Conservation (phyloP, 2,888 invertebrate species). For the Hyppa rectilinea region DNA sequence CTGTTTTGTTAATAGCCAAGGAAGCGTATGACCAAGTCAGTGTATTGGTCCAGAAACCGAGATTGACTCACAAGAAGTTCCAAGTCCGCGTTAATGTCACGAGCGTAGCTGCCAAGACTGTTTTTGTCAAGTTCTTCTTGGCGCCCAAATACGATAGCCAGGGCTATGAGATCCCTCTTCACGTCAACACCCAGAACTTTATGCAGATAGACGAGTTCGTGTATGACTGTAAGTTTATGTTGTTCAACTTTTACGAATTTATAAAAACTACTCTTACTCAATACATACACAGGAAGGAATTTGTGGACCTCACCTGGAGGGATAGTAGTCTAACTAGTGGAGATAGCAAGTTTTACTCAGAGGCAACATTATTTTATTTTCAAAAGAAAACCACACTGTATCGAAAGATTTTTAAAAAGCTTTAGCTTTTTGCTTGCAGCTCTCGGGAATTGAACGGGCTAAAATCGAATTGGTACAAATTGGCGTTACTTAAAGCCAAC, state of each 20-base stretch:
- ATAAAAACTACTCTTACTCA: neutral
- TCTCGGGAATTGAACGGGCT: too few relatives aligned
- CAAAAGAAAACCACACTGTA: too few relatives aligned
- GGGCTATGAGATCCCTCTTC: constrained; percentile 88
- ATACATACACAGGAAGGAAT: too few relatives aligned
- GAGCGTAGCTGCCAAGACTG: constrained; percentile 88
- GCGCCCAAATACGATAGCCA: constrained; percentile 93
- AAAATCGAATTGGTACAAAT: too few relatives aligned
- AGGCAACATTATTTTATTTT: too few relatives aligned
- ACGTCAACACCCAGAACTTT: constrained; percentile 90
- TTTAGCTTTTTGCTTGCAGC: too few relatives aligned
- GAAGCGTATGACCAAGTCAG: constrained; percentile 76
- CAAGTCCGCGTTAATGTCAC: constrained; percentile 91
- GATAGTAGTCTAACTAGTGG: too few relatives aligned
- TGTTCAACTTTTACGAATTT: neutral
- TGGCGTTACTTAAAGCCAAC: too few relatives aligned
- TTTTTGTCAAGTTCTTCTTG: constrained; percentile 92
- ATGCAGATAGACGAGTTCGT: constrained; percentile 91
- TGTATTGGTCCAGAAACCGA: constrained; percentile 92
- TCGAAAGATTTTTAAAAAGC: too few relatives aligned
- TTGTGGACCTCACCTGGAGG: too few relatives aligned
- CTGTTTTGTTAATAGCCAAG: constrained; percentile 72
- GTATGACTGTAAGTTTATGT: constrained; percentile 84
- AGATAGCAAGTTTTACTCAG: too few relatives aligned
- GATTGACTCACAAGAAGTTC: constrained; percentile 94